Percentiles rank a stretch among this genome's conserved stretches.
These are phyloP conservation scores for Rotaria socialis DNA, from an alignment of 2,888 invertebrate species.

Conservation along the genomic window DNA sequence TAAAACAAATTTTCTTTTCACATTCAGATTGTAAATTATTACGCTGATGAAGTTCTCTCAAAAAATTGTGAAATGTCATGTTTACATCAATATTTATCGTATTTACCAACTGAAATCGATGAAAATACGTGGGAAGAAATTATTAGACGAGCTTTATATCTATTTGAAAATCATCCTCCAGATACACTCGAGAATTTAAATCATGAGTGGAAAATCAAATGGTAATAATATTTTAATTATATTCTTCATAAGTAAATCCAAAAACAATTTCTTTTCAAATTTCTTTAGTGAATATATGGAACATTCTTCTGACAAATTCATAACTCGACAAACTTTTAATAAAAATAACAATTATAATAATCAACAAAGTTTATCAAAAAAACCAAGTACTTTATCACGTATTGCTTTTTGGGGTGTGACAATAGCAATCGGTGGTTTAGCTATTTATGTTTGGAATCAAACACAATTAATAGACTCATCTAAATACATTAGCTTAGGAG, in stretches of 20 bases:
- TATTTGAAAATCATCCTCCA: constrained; percentile 39
- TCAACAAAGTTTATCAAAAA: neutral
- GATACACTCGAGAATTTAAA: neutral
- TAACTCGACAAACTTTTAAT: neutral
- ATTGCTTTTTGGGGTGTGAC: constrained; percentile 1
- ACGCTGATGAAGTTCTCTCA: constrained; percentile 36
- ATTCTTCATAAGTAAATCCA: no score
- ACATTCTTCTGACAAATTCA: neutral
- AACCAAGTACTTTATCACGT: neutral
- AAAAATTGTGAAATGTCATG: constrained; percentile 44
- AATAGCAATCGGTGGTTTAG: neutral
- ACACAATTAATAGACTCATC: neutral
- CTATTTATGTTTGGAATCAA: neutral
- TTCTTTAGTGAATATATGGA: neutral
- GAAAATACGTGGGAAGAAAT: constrained; percentile 30
- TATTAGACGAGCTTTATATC: constrained; percentile 36
- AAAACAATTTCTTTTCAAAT: no score
- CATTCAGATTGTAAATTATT: constrained; percentile 40
- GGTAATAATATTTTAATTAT: neutral
- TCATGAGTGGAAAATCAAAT: constrained; percentile 40
- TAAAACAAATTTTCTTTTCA: neutral
- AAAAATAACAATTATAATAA: neutral
- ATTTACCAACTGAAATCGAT: constrained; percentile 33
- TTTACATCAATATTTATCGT: constrained; percentile 41
- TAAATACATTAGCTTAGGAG: neutral